phyloP scores from a whole-genome alignment of 2,797 vertebrate genomes.

The Heliangelus exortis region DNA sequence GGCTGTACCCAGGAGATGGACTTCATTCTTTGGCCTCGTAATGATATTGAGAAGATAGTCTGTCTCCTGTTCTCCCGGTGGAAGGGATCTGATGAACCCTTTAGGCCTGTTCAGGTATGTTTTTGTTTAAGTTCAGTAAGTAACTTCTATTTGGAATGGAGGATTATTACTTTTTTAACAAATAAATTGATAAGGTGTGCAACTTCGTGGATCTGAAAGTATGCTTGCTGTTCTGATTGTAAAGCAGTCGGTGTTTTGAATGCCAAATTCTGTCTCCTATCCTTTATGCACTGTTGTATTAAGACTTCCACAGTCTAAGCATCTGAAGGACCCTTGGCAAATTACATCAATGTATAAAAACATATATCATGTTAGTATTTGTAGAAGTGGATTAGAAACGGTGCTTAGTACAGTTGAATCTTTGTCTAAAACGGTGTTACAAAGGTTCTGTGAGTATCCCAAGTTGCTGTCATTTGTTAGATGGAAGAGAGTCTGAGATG shows the following conservation, averaged over 20 bases:
- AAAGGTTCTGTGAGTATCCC: not conserved
- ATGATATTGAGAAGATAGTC: conserved; percentile 99
- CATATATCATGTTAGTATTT: not conserved
- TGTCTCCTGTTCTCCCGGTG: conserved; percentile 99
- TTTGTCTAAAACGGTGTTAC: not conserved
- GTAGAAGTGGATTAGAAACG: not conserved
- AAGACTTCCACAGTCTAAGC: not conserved
- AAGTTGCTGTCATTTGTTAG: not conserved
- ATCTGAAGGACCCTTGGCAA: not conserved
- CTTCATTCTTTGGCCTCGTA: conserved; percentile 99
- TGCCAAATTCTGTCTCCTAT: not conserved
- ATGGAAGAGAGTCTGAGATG: not conserved
- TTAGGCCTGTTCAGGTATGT: conserved; percentile 97
- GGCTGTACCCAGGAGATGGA: conserved; percentile 99
- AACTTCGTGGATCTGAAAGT: not conserved
- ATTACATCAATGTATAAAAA: rapidly evolving
- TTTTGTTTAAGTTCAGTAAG: not conserved
- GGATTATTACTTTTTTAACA: not conserved
- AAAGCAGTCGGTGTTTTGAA: not conserved
- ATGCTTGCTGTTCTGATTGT: not conserved
- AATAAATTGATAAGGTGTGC: rapidly evolving
- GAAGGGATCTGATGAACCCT: conserved; percentile 99
- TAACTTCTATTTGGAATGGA: not conserved
- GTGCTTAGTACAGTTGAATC: not conserved
- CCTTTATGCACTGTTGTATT: not conserved